These are phyloP conservation scores for Aporophyla lueneburgensis DNA, from an alignment of 2,888 invertebrate species.

Conservation along the genomic window DNA sequence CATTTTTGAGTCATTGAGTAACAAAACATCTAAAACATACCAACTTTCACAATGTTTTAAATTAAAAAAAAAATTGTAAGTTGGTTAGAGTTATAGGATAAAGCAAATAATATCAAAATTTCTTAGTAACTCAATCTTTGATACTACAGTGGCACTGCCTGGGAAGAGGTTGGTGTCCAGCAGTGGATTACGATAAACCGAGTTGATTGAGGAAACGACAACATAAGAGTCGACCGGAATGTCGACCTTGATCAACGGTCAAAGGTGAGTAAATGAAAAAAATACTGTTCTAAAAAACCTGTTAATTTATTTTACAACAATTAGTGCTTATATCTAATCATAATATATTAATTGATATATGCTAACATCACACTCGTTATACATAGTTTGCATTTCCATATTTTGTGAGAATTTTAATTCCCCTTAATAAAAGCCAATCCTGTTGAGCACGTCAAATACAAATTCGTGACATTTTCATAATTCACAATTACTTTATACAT, in stretches of 20 bases:
- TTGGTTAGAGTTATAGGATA: too few species aligned
- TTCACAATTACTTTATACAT: not conserved
- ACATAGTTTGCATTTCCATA: slow-evolving; percentile 14
- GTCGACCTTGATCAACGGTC: not conserved
- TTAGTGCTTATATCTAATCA: slow-evolving; percentile 45
- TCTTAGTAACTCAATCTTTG: not conserved
- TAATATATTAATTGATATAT: slow-evolving; percentile 40
- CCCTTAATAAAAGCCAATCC: not conserved
- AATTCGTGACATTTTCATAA: slow-evolving; percentile 4
- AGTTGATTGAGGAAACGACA: not conserved
- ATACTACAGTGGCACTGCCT: not conserved
- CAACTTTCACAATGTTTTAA: too few species aligned
- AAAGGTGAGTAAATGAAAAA: slow-evolving; percentile 16
- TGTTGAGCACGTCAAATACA: slow-evolving; percentile 36
- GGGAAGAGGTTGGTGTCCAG: too few species aligned
- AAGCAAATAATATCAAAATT: not conserved
- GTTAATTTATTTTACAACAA: slow-evolving; percentile 57
- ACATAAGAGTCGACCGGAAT: not conserved
- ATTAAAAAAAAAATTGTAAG: too few species aligned
- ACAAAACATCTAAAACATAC: too few species aligned
- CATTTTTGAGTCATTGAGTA: too few species aligned
- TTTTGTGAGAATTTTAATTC: slow-evolving; percentile 19
- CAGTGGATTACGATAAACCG: too few species aligned
- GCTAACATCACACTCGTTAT: slow-evolving; percentile 31
- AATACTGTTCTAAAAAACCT: slow-evolving; percentile 22